phyloP scores from a whole-genome alignment of 2,888 invertebrate species.

The Seira musarum region DNA sequence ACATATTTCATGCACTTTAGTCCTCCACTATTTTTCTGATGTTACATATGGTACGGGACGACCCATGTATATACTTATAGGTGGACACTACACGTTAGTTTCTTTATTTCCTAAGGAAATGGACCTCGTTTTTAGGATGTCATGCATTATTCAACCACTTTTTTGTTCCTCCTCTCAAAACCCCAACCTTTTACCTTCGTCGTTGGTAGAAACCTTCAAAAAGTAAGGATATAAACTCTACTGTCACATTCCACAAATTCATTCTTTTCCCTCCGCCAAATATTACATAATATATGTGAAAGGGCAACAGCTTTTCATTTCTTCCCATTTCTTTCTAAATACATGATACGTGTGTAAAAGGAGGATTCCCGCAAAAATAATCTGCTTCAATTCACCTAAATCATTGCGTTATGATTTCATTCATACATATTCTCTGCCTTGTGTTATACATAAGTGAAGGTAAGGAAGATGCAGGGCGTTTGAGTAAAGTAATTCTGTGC shows the following conservation, averaged over 20 bases:
- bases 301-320: neutral
- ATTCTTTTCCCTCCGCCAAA: neutral
- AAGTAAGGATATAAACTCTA: neutral
- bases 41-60: neutral
- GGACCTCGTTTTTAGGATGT: constrained; percentile 39
- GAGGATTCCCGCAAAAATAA: constrained; percentile 27
- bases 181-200: neutral
- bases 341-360: neutral
- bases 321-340: neutral
- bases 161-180: constrained; percentile 1
- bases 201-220: neutral
- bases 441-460: no score
- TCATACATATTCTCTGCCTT: constrained; percentile 20
- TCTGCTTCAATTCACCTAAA: constrained; percentile 44
- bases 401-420: constrained; percentile 47
- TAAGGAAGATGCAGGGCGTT: no score
- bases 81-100: constrained; percentile 52
- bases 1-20: neutral
- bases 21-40: neutral
- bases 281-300: neutral
- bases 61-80: constrained; percentile 17
- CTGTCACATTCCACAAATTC: constrained; percentile 10
- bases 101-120: constrained; percentile 18
- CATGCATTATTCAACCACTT: constrained; percentile 57
- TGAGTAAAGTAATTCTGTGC: no score